Base-by-base conservation (phyloP, 92 coral and sea anemone species). In the Umimayanthus chanpuru region DNA sequence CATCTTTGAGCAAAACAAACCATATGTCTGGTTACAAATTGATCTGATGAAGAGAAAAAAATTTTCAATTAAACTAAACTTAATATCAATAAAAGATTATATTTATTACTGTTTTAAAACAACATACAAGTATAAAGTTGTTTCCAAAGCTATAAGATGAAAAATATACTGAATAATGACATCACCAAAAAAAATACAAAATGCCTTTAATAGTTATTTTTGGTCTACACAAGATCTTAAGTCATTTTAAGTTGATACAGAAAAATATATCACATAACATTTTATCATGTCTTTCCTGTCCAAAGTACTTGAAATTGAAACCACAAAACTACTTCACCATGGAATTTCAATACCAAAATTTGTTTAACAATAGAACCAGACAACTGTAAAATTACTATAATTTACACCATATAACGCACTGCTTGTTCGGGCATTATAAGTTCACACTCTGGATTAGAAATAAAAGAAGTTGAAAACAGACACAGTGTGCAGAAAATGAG, bases 301-400 rank as follows among this genome's bases (percentile, higher is more conserved):
- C 28, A 39, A 32, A 73, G 44, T 28, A 73, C 43, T 73, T 73
- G 20, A 39, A 73, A 73, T 4, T 36, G 20, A 30, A 78, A 79
- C 82, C 82, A 79, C 82, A 47, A 44, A n/a, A 79, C 79, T 18
- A 75, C 44, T 75, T 23, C 44, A 79, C 66, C 66, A 30, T 26
- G 66, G 26, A 79, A 53, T n/a, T 49, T 79, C 72, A 38, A 65
- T 40, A 64, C 32, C 65, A 9, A 23, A 21, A 47, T n/a, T 44
- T 12, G 20, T 23, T 64, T 61, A 16, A 81, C 85, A 81, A 81
- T 38, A 64, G 73, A 81, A 65, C 58, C 58, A 64, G 23, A 21
- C 30, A 81, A 20, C 16, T 81, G 4, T 38, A 81, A 65, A 81
- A 65, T 81, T 50, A 40, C 76, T 64, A 64, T 30, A n/a, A 41